Evolutionary conservation across 1,140 invertebrate genomes (phyloP).

Genomic region (Ceratina australensis): DNA sequence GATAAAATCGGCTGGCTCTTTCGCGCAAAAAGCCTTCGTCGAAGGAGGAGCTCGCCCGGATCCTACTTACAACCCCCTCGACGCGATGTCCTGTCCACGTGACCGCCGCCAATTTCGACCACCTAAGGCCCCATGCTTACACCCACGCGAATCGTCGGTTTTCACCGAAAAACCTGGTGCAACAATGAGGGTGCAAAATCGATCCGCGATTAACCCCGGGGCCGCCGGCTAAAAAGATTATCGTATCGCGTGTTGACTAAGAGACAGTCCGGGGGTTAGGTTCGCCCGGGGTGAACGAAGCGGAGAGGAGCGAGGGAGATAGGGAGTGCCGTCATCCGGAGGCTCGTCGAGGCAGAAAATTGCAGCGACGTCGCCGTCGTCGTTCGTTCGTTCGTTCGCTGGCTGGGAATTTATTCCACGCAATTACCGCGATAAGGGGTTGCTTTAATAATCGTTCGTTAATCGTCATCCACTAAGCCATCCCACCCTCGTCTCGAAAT

Average conservation of each 20-base stretch:
- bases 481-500: neutral
- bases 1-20: neutral
- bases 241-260: conserved; percentile 51
- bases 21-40: conserved; percentile 6
- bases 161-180: neutral
- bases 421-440: conserved; percentile 65
- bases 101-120: conserved; percentile 29
- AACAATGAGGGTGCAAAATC: conserved; percentile 36
- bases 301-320: conserved; percentile 7
- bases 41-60: conserved; percentile 29
- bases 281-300: conserved; percentile 1
- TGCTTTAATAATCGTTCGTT: conserved; percentile 67
- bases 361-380: conserved; percentile 44
- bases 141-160: neutral
- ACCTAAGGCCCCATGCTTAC: neutral
- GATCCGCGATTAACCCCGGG: conserved; percentile 56
- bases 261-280: conserved; percentile 17
- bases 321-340: conserved; percentile 37
- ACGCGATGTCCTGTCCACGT: neutral
- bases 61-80: conserved; percentile 25
- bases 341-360: conserved; percentile 62
- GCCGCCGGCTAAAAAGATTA: conserved; percentile 57
- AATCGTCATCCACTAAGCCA: conserved; percentile 53
- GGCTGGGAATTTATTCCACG: conserved; percentile 63
- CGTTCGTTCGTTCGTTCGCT: conserved; percentile 47